Evolutionary conservation across 2,888 invertebrate species (phyloP).

Genomic region (Drosophila sordidula): DNA sequence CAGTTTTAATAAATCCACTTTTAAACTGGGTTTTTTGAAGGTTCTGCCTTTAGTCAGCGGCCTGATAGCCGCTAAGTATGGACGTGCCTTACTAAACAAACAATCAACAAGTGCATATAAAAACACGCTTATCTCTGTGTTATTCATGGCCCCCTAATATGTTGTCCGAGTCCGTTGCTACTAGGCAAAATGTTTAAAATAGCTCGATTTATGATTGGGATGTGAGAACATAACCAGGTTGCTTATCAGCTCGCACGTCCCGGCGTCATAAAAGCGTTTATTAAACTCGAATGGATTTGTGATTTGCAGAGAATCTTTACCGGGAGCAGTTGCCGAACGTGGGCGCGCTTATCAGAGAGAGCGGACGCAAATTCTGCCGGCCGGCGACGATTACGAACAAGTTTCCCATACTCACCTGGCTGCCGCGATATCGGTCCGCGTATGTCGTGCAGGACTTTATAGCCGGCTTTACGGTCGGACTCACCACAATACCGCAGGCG

Average conservation of each 20-base stretch:
- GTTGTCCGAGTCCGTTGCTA: constrained; percentile 29
- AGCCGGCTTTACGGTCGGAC: constrained; percentile 93
- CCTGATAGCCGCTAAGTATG: constrained; percentile 18
- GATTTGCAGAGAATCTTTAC: constrained; percentile 75
- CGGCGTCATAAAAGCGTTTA: constrained; percentile 2
- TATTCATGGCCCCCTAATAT: constrained; percentile 17
- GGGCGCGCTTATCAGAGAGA: constrained; percentile 62
- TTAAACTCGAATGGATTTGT: constrained; percentile 2
- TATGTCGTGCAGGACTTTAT: constrained; percentile 91
- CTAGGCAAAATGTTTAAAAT: constrained; percentile 20
- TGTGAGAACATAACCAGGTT: too few relatives aligned
- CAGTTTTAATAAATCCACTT: neutral
- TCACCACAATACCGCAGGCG: constrained; percentile 93
- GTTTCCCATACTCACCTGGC: constrained; percentile 91
- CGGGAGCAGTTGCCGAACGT: constrained; percentile 82
- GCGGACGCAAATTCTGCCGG: constrained; percentile 85
- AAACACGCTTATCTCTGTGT: constrained; percentile 40
- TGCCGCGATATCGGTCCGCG: constrained; percentile 89
- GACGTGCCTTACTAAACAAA: constrained; percentile 17
- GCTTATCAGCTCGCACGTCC: constrained; percentile 9
- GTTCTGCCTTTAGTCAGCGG: constrained; percentile 2
- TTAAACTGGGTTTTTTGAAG: neutral
- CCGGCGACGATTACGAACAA: constrained; percentile 86
- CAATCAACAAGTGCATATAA: constrained; percentile 1
- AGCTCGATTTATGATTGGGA: constrained; percentile 41